These are phyloP conservation scores for Ypsolopha sequella DNA, from an alignment of 2,888 invertebrate species.

Conservation along the genomic window DNA sequence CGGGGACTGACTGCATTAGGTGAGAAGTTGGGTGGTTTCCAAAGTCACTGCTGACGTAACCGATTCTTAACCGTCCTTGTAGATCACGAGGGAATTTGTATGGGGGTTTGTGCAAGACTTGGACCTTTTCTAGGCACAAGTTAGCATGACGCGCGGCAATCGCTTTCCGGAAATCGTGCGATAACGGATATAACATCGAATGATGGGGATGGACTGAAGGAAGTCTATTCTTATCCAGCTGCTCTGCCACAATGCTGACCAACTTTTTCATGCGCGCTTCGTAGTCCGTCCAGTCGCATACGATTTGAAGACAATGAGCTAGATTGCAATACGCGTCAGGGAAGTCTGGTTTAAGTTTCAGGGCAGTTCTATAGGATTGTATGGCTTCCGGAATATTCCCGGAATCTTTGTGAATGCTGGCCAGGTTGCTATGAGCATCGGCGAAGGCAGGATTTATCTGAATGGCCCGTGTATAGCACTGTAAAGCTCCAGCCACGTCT, in stretches of 20 bases:
- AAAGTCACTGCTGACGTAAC: constrained; percentile 99
- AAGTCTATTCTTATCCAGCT: constrained; percentile 95
- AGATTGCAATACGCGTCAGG: constrained; percentile 99
- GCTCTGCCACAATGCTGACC: constrained; percentile 97
- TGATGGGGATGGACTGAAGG: constrained; percentile 99
- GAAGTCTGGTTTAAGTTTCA: constrained; percentile 98
- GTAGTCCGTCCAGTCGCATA: constrained; percentile 99
- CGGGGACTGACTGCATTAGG: constrained; percentile 99
- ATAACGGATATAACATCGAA: constrained; percentile 98
- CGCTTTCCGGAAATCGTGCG: constrained; percentile 95
- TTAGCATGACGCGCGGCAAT: constrained; percentile 98
- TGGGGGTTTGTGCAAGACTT: constrained; percentile 91
- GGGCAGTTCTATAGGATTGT: constrained; percentile 95
- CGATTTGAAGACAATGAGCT: constrained; percentile 98
- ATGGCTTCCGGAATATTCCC: constrained; percentile 99
- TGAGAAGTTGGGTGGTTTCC: constrained; percentile 99
- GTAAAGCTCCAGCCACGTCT: constrained; percentile 95
- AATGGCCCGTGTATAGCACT: constrained; percentile 98
- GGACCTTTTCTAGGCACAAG: constrained; percentile 97
- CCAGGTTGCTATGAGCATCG: constrained; percentile 98
- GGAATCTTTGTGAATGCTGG: constrained; percentile 99
- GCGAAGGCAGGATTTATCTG: constrained; percentile 99
- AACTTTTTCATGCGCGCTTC: constrained; percentile 96
- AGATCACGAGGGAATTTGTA: constrained; percentile 85
- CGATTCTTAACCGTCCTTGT: constrained; percentile 85